Evolutionary conservation across 2,797 vertebrate species (phyloP).

Genomic region (Aphelocoma californica): DNA sequence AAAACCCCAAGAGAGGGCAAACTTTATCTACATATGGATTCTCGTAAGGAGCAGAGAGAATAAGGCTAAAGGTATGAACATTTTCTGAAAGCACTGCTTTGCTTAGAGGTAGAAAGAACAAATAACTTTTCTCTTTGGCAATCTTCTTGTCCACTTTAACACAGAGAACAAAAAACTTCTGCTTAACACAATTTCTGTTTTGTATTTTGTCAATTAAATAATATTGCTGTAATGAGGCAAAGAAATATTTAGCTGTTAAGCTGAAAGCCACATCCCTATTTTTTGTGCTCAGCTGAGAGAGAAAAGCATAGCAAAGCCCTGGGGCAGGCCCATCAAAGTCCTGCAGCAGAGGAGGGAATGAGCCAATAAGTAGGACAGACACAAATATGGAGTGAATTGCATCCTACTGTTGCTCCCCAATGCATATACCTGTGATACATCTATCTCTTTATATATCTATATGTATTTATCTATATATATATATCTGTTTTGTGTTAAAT

Average conservation of each 20-base stretch:
- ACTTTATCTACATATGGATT: neutral
- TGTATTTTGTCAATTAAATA: neutral
- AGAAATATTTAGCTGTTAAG: neutral
- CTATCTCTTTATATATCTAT: neutral
- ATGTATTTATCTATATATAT: neutral
- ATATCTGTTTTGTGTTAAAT: neutral
- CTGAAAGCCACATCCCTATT: neutral
- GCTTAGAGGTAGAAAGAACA: neutral
- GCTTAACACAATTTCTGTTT: neutral
- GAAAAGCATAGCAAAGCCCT: neutral
- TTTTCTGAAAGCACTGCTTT: neutral
- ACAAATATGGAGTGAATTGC: neutral
- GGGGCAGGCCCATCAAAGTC: neutral
- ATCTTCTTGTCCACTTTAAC: neutral
- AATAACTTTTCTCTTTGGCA: neutral
- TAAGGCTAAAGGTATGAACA: neutral
- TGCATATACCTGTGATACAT: neutral
- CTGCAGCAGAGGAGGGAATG: neutral
- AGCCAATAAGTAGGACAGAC: constrained; percentile 8
- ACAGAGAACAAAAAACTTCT: neutral
- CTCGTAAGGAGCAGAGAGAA: neutral
- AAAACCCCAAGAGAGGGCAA: constrained; percentile 3
- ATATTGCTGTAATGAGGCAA: neutral
- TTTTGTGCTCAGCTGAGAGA: neutral
- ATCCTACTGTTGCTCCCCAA: neutral